phyloP scores from a whole-genome alignment of 1,140 invertebrate species.

The Euschistus heros region DNA sequence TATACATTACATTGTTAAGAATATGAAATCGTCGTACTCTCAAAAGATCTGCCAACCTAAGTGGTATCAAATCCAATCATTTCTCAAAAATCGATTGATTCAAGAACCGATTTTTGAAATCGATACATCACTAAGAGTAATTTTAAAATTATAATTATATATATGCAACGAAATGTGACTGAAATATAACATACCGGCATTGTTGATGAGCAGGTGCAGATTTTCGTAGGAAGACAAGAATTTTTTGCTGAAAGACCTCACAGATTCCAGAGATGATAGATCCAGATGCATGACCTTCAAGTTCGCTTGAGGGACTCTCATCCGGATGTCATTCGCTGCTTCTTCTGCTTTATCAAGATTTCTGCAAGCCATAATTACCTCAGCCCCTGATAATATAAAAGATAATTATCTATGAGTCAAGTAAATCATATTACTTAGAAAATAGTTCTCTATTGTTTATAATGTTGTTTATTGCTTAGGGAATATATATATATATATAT shows the following conservation, averaged over 20 bases:
- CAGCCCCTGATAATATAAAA: slow-evolving; percentile 32
- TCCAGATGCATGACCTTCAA: slow-evolving; percentile 51
- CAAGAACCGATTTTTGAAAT: no score
- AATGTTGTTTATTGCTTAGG: no score
- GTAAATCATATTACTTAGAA: no score
- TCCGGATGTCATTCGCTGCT: slow-evolving; percentile 33
- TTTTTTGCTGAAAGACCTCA: slow-evolving; percentile 28
- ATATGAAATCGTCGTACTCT: no score
- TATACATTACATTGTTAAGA: no score
- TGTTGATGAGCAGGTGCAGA: slow-evolving; percentile 33
- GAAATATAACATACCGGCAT: slow-evolving; percentile 30
- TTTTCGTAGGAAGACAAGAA: slow-evolving; percentile 25
- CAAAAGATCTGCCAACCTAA: no score
- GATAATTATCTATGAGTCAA: not conserved
- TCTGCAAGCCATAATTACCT: slow-evolving; percentile 39
- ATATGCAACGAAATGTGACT: no score
- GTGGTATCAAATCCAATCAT: no score
- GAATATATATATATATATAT: no score
- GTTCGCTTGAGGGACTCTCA: slow-evolving; percentile 36
- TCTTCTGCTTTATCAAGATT: slow-evolving; percentile 34
- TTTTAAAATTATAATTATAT: no score
- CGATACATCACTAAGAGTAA: no score
- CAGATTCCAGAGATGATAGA: slow-evolving; percentile 48
- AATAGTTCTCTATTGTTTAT: not conserved
- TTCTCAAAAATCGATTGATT: no score